phyloP scores from a whole-genome alignment of 2,888 invertebrate species.

The Gymnosoma rotundatum region DNA sequence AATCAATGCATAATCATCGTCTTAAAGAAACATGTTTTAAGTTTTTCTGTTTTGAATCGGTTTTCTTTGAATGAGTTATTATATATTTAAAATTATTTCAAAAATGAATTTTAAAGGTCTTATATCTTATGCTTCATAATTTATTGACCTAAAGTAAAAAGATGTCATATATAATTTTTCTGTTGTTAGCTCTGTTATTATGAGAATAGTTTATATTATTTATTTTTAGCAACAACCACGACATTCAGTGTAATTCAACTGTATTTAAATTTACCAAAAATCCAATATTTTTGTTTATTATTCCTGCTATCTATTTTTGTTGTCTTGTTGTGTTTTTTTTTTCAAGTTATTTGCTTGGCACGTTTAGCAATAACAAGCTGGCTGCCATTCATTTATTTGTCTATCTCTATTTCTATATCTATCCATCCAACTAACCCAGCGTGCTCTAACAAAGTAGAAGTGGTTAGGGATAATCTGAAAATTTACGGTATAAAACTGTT shows the following conservation, averaged over 20 bases:
- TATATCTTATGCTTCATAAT: too few species aligned
- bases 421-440: slow-evolving; percentile 16
- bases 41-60: too few species aligned
- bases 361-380: slow-evolving; percentile 61
- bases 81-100: too few species aligned
- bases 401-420: neutral
- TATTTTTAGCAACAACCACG: neutral
- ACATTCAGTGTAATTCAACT: neutral
- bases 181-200: too few species aligned
- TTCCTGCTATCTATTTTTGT: neutral
- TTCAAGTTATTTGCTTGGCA: slow-evolving; percentile 49
- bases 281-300: neutral
- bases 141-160: too few species aligned
- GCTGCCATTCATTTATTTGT: slow-evolving; percentile 30
- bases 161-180: too few species aligned
- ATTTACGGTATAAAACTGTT: slow-evolving; percentile 49
- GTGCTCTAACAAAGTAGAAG: neutral
- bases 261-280: neutral
- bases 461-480: slow-evolving; percentile 46
- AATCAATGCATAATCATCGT: too few species aligned
- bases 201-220: too few species aligned
- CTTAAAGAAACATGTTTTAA: too few species aligned
- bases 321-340: slow-evolving; percentile 8
- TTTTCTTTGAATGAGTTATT: too few species aligned
- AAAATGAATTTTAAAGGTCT: too few species aligned